These are phyloP conservation scores for Cariama cristata DNA, from an alignment of 2,113 vertebrate species.

Conservation along the genomic window DNA sequence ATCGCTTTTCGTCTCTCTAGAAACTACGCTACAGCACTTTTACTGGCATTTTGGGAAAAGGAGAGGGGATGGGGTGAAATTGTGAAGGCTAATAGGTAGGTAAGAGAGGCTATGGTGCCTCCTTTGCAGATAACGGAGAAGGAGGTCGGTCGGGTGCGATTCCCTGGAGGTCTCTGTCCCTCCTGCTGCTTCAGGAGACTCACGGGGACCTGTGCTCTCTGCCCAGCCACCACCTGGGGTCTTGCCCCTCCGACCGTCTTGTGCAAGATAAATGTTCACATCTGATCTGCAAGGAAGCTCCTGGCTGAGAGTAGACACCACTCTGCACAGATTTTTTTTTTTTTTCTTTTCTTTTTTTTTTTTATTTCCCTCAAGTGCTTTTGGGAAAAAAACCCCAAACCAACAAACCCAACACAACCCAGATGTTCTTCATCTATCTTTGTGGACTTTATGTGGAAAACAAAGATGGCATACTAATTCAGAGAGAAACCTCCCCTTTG, in stretches of 20 bases:
- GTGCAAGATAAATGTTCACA: background rate
- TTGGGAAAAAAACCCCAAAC: background rate
- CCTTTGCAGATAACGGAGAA: background rate
- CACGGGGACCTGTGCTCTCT: background rate
- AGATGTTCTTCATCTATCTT: background rate
- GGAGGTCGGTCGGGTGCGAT: rapidly evolving
- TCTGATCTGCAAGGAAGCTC: background rate
- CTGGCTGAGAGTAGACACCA: background rate
- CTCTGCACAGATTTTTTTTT: background rate
- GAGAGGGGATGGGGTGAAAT: background rate
- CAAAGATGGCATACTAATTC: background rate
- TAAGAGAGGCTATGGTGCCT: background rate
- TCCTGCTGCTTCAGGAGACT: background rate
- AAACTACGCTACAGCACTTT: background rate
- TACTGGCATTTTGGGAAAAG: background rate
- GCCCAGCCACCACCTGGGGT: background rate
- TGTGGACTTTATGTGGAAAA: background rate
- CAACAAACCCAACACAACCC: background rate
- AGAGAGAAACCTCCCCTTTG: background rate
- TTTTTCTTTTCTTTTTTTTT: no score
- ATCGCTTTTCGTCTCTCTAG: background rate
- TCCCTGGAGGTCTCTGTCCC: background rate
- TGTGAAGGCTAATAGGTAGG: background rate
- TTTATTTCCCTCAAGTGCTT: background rate
- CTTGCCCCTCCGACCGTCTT: rapidly evolving